Conservation (phyloP, 1,140 invertebrate species). For the Trigoniulus corallinus region DNA sequence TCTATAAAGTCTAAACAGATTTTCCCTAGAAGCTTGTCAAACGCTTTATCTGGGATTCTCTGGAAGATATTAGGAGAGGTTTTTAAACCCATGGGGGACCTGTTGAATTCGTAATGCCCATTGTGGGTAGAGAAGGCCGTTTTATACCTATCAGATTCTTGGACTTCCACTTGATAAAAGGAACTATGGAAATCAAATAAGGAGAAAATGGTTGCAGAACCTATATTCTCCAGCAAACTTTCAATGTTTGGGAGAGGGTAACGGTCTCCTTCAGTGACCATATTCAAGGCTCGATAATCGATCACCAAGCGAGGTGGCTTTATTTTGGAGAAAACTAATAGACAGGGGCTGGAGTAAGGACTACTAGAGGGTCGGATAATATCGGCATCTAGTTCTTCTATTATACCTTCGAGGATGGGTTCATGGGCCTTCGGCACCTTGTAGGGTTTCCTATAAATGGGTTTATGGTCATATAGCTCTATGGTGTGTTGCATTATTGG, state of each 20-base stretch:
- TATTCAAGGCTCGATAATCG: slow-evolving; percentile 11
- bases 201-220: not conserved
- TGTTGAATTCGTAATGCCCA: not conserved
- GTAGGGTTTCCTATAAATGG: too few species aligned
- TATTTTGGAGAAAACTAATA: too few species aligned
- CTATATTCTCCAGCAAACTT: not conserved
- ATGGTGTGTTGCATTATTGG: too few species aligned
- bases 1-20: slow-evolving; percentile 4
- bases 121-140: not conserved
- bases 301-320: too few species aligned
- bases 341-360: too few species aligned
- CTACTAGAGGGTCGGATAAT: too few species aligned
- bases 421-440: too few species aligned
- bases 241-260: slow-evolving; percentile 1
- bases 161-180: not conserved
- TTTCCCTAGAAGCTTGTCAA: not conserved
- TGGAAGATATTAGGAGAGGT: not conserved
- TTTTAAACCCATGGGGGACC: slow-evolving; percentile 2
- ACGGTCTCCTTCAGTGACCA: slow-evolving; percentile 10
- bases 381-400: too few species aligned
- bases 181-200: not conserved
- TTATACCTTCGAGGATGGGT: too few species aligned
- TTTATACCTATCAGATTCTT: slow-evolving; percentile 1
- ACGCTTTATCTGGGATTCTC: not conserved
- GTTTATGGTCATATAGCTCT: too few species aligned